Percentiles rank a stretch among this genome's conserved stretches.
Conservation (phyloP, 2,113 vertebrate species). For the Vidua chalybeata region DNA sequence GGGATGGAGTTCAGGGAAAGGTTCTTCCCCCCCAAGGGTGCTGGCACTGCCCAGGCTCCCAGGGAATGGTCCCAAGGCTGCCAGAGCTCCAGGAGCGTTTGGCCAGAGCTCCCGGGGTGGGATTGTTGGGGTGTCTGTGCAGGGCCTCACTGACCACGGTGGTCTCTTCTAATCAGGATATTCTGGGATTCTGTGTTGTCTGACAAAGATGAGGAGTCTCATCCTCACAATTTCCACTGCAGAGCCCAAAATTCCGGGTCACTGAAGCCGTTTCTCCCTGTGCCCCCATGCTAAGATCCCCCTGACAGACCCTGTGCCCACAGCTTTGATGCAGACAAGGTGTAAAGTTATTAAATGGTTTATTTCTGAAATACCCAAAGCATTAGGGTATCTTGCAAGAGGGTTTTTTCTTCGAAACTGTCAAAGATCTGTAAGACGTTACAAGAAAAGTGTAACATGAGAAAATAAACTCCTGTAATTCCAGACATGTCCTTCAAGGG, state of each 20-base stretch:
- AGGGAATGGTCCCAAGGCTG: not conserved
- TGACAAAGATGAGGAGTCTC: not conserved
- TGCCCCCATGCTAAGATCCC: not conserved
- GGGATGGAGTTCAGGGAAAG: not conserved
- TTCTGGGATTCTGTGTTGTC: not conserved
- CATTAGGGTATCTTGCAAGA: not conserved
- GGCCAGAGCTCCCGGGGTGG: not conserved
- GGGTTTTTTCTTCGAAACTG: not conserved
- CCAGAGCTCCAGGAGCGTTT: not conserved
- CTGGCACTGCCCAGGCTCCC: not conserved
- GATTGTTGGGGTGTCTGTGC: not conserved
- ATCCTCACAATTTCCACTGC: not conserved
- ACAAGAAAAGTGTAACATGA: not conserved
- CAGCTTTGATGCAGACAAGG: not conserved
- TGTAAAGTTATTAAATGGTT: not conserved
- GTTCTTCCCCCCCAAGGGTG: not conserved
- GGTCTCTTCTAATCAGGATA: not conserved
- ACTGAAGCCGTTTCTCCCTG: rapidly evolving
- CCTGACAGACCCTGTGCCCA: not conserved
- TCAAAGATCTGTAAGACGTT: not conserved
- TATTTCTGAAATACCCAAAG: not conserved
- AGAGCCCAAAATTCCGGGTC: not conserved
- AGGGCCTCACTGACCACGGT: not conserved
- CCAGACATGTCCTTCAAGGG: not conserved
- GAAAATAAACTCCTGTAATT: not conserved